These are phyloP conservation scores for Urophycis tenuis DNA, from an alignment of 2,797 vertebrate genomes.

Conservation along the genomic window DNA sequence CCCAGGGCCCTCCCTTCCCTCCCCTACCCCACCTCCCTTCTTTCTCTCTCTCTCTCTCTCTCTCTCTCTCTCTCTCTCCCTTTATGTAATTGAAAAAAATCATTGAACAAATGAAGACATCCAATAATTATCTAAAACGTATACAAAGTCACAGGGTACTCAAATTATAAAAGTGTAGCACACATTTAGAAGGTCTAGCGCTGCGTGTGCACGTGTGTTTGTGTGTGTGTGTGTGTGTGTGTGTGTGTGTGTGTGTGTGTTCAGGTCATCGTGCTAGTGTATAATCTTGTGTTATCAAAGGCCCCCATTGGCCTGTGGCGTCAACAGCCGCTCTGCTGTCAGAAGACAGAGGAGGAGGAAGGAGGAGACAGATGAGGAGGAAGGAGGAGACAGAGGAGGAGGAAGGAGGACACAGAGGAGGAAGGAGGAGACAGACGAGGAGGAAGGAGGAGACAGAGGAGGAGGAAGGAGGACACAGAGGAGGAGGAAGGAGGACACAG, in stretches of 20 bases:
- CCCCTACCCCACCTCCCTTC: not conserved
- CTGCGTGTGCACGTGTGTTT: not conserved
- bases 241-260: slow-evolving; percentile 8
- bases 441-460: no score
- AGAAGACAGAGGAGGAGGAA: slow-evolving; percentile 26
- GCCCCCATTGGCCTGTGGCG: slow-evolving; percentile 25
- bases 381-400: not conserved
- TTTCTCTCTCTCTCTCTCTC: not conserved
- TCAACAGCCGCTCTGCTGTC: slow-evolving; percentile 26
- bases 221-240: not conserved
- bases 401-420: no score
- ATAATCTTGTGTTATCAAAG: slow-evolving; percentile 11
- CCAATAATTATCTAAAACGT: no score
- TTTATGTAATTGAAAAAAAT: not conserved
- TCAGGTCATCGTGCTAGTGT: slow-evolving; percentile 1
- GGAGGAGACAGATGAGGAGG: not conserved
- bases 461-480: no score
- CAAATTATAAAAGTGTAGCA: no score
- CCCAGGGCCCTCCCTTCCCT: not conserved
- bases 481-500: no score
- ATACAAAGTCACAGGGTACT: no score
- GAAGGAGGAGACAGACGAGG: no score
- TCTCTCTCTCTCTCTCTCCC: not conserved
- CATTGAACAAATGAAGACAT: no score
- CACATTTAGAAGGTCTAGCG: not conserved